Percentiles rank a stretch among this genome's conserved stretches.
phyloP scores from a whole-genome alignment of 1,140 invertebrate species.

The Globodera rostochiensis region DNA sequence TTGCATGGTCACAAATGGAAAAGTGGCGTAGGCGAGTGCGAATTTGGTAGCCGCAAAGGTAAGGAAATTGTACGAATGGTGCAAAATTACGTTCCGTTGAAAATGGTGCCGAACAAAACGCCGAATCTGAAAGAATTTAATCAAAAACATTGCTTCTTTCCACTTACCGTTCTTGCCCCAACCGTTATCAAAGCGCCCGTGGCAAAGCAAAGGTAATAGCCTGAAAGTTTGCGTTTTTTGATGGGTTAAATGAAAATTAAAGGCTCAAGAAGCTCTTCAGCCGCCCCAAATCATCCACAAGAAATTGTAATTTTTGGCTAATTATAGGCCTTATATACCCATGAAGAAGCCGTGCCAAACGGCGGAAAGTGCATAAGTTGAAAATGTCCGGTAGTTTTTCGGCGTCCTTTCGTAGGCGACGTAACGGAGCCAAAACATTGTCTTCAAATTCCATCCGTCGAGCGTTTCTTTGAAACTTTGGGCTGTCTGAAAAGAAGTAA shows the following conservation, averaged over 20 bases:
- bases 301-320: not conserved
- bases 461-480: slow-evolving; percentile 69
- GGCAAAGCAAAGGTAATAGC: slow-evolving; percentile 90
- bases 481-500: slow-evolving; percentile 37
- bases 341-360: slow-evolving; percentile 81
- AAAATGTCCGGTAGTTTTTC: slow-evolving; percentile 69
- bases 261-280: not conserved
- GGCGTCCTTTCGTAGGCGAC: slow-evolving; percentile 82
- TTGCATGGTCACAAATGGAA: slow-evolving; percentile 52
- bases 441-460: slow-evolving; percentile 85
- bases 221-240: slow-evolving; percentile 10
- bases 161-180: slow-evolving; percentile 76
- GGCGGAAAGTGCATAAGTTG: slow-evolving; percentile 85
- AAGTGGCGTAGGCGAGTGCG: slow-evolving; percentile 44
- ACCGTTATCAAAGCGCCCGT: slow-evolving; percentile 83
- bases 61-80: slow-evolving; percentile 42
- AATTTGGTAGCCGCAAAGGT: slow-evolving; percentile 52
- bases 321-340: slow-evolving; percentile 63
- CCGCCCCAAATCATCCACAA: no score
- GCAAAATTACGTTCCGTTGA: slow-evolving; percentile 17
- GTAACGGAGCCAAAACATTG: slow-evolving; percentile 77
- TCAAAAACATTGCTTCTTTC: not conserved
- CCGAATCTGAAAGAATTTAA: slow-evolving; percentile 30
- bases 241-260: not conserved
- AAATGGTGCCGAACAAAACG: slow-evolving; percentile 51